These are phyloP conservation scores for Chiridota heheva DNA, from an alignment of 35 echinoderm and acorn worm species.

Conservation along the genomic window DNA sequence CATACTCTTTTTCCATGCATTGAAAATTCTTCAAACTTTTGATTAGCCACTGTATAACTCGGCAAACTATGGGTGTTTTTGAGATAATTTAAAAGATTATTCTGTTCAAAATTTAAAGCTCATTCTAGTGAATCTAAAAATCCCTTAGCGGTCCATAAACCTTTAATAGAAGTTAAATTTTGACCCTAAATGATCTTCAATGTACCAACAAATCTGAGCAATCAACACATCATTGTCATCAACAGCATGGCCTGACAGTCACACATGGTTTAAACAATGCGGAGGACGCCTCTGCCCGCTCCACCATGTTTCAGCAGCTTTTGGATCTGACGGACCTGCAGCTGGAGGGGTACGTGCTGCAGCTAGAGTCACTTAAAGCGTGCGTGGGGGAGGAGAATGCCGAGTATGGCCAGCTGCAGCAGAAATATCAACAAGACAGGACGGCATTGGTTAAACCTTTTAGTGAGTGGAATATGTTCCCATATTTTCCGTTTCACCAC, in stretches of 20 bases:
- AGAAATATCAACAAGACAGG: constrained; percentile 84
- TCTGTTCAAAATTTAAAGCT: too few species aligned
- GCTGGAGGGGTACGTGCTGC: constrained; percentile 80
- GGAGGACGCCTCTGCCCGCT: constrained; percentile 60
- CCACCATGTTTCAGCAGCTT: constrained; percentile 80
- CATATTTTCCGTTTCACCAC: constrained; percentile 54
- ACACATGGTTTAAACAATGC: constrained; percentile 60
- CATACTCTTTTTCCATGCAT: too few species aligned
- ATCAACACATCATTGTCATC: too few species aligned
- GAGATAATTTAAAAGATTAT: too few species aligned
- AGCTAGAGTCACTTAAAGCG: constrained; percentile 74
- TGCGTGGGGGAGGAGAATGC: constrained; percentile 52
- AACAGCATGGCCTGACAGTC: constrained; percentile 77
- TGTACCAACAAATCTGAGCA: too few species aligned
- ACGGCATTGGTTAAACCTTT: constrained; percentile 75
- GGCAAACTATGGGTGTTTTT: too few species aligned
- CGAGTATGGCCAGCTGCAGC: constrained; percentile 66
- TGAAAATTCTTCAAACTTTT: too few species aligned
- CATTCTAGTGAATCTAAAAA: too few species aligned
- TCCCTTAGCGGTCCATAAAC: too few species aligned
- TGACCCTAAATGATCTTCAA: too few species aligned
- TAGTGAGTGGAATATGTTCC: constrained; percentile 53
- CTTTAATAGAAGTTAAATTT: too few species aligned
- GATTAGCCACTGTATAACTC: too few species aligned
- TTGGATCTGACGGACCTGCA: constrained; percentile 74